Evolutionary conservation across 2,113 vertebrate species (phyloP).

Genomic region (Cnemophilus loriae): DNA sequence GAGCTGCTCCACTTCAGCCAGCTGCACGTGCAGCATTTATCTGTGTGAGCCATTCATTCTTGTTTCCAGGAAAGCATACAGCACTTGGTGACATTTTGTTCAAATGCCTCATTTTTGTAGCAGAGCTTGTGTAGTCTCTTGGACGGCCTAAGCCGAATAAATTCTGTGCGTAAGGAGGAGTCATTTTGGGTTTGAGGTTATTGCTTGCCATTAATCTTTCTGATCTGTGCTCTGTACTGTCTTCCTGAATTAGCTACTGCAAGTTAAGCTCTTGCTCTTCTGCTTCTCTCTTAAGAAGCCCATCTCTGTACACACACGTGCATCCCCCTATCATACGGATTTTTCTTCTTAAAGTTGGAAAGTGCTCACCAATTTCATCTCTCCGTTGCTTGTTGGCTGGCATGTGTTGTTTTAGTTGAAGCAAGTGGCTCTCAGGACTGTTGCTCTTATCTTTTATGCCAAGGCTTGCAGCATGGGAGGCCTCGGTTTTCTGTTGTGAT

Average conservation of each 20-base stretch:
- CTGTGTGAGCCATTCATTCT: not conserved
- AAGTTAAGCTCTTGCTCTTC: not conserved
- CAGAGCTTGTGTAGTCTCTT: not conserved
- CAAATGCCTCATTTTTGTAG: not conserved
- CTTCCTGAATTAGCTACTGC: not conserved
- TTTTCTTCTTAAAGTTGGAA: not conserved
- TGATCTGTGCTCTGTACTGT: not conserved
- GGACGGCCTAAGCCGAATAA: not conserved
- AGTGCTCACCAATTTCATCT: not conserved
- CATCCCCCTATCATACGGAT: not conserved
- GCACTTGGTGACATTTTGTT: not conserved
- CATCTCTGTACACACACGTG: not conserved
- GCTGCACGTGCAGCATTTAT: conserved; percentile 9
- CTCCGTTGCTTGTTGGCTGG: not conserved
- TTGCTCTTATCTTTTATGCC: not conserved
- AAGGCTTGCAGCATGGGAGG: not conserved
- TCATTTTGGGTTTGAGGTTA: not conserved
- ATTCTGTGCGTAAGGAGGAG: not conserved
- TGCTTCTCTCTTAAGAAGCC: not conserved
- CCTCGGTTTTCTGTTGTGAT: not conserved
- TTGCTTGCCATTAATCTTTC: not conserved
- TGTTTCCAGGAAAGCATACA: not conserved
- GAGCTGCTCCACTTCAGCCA: conserved; percentile 19
- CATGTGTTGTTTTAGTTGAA: not conserved
- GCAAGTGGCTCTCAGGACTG: not conserved